Percentiles rank a stretch among this genome's conserved stretches.
phyloP scores from a whole-genome alignment of 2,888 invertebrate species.

The Empis livida region DNA sequence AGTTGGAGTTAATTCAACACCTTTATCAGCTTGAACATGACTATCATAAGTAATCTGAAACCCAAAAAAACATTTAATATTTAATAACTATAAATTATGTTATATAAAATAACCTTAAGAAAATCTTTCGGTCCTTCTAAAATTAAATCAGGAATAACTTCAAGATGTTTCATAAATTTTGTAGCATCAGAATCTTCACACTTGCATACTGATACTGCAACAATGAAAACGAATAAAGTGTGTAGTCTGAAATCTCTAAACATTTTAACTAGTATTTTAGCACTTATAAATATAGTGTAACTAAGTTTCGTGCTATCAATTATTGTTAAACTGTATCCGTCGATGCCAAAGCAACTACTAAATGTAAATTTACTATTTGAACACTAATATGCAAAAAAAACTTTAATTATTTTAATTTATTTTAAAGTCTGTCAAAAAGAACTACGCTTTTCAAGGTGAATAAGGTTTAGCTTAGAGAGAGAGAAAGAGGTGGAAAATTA shows the following conservation, averaged over 20 bases:
- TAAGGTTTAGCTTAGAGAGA: too few relatives aligned
- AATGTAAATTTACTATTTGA: too few relatives aligned
- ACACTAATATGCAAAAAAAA: too few relatives aligned
- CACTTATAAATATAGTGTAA: too few relatives aligned
- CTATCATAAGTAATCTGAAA: conserved; percentile 20
- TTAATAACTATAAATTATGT: neutral
- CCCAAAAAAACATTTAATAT: neutral
- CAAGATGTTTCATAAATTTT: conserved; percentile 25
- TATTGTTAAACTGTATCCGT: too few relatives aligned
- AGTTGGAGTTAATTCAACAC: conserved; percentile 61
- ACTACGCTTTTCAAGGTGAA: too few relatives aligned
- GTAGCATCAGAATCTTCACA: conserved; percentile 23
- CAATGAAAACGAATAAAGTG: neutral
- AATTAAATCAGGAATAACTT: conserved; percentile 31
- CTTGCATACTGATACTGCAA: neutral
- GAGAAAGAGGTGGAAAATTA: too few relatives aligned
- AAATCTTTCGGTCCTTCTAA: conserved; percentile 26
- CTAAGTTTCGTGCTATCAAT: too few relatives aligned
- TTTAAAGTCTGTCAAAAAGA: too few relatives aligned
- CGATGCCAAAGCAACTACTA: too few relatives aligned
- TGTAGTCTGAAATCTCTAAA: neutral
- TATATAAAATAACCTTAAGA: conserved; percentile 21
- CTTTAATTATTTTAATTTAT: too few relatives aligned
- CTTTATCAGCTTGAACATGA: conserved; percentile 40
- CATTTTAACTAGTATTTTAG: neutral